Evolutionary conservation across 2,888 invertebrate genomes (phyloP).

Genomic region (Ptycholaimellus sp.): DNA sequence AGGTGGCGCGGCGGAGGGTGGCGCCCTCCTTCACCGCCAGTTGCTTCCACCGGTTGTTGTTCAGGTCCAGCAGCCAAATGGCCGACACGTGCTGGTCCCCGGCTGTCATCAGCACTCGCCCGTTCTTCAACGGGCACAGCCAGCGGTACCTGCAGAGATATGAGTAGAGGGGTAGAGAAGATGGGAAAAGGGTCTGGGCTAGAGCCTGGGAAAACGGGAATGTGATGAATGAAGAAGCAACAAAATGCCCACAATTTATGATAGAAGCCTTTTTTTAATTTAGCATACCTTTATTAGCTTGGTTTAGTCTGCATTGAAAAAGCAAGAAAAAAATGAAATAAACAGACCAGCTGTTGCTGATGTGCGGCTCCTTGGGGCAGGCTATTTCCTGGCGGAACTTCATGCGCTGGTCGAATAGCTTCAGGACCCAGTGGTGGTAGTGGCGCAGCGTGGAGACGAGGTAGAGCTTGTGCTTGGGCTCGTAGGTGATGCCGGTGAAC

Average conservation of each 20-base stretch:
- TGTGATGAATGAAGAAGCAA: too few relatives aligned
- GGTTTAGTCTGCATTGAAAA: too few relatives aligned
- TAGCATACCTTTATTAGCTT: too few relatives aligned
- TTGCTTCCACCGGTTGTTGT: not conserved
- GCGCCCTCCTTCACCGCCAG: not conserved
- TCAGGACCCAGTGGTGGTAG: conserved; percentile 1
- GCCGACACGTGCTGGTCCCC: conserved; percentile 3
- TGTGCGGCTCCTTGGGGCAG: conserved; percentile 2
- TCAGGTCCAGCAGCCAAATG: conserved; percentile 2
- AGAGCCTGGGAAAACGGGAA: too few relatives aligned
- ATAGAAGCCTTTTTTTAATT: too few relatives aligned
- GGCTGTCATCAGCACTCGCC: not conserved
- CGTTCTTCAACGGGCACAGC: not conserved
- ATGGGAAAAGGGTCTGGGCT: too few relatives aligned
- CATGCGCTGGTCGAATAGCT: conserved; percentile 1
- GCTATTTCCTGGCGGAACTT: conserved; percentile 1
- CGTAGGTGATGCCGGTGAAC: not conserved
- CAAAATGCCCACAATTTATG: too few relatives aligned
- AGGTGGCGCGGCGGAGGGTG: not conserved
- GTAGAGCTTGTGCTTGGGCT: not conserved
- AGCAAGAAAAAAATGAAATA: too few relatives aligned
- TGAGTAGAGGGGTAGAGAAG: too few relatives aligned
- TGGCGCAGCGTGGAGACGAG: conserved; percentile 1
- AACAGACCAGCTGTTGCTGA: conserved; percentile 6
- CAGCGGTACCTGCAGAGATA: too few relatives aligned